Base-by-base conservation (phyloP, 2,888 invertebrate genomes). In the Steinernema carpocapsae region DNA sequence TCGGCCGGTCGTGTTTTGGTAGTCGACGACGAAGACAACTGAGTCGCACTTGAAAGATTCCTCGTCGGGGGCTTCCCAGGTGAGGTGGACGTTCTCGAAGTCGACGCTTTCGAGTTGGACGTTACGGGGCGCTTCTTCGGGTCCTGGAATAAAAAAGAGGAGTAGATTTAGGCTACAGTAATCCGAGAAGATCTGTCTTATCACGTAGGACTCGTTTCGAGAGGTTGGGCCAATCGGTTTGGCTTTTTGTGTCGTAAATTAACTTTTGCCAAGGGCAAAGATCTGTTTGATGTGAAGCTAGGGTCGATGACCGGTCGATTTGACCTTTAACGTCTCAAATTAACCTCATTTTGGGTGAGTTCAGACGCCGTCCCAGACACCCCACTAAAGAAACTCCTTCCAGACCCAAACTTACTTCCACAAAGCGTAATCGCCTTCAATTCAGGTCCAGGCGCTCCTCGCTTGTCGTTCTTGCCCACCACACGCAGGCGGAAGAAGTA, bases 401-500 rank as follows among this genome's bases (percentile, higher is more conserved):
- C 10, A 37, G 37, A 37, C 37, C 24, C 6, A 7, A 52, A 74
- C 81, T 74, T 37, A 85, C 85, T 82, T 80, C 87, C 87, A 52
- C 87, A 87, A 26, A 80, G 80, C 19, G 87, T 87, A 43, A 79
- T 80, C 1, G 85, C 88, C 71, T 84, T 83, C 51, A 82, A 81
- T 77, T 85, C 86, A 22, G 87, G 87, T 43, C 87, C 85, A 6
- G 87, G 85, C 1, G 79, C 80, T 24, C 87, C 87, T 37, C 83
- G 74, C 79, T 88, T 86, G 71, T 87, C 87, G 71, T 83, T 83
- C 77, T 85, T 86, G 72, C 85, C 85, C 37, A 84, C 87, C n/a
- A 88, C 87, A 14, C 81, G 79, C 24, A 87, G 78, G 52, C 88
- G 84, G 85, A 88, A 88, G 83, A 86, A 87, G 81, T 87, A 88